Evolutionary conservation across 2,797 vertebrate species (phyloP).

Genomic region (Cheirogaleus major): DNA sequence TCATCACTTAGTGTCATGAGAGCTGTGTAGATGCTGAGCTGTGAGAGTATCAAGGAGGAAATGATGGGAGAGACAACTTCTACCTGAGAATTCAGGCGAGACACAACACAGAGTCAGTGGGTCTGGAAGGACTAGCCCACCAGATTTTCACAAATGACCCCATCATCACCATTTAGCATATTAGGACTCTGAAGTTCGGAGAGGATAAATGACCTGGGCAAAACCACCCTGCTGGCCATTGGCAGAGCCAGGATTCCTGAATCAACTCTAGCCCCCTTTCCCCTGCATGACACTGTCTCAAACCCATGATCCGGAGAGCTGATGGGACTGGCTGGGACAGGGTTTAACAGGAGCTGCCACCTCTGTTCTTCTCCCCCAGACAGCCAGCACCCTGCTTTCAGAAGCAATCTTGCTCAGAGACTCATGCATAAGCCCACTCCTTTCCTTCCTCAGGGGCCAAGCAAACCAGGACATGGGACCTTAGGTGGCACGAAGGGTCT

Average conservation of each 20-base stretch:
- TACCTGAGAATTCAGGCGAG: background rate
- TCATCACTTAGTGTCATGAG: background rate
- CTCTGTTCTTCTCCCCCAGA: background rate
- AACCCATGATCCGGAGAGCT: background rate
- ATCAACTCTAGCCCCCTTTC: background rate
- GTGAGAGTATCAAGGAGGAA: background rate
- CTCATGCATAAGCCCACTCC: background rate
- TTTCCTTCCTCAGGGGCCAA: background rate
- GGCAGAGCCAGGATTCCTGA: background rate
- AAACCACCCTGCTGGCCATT: background rate
- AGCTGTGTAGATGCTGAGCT: no score
- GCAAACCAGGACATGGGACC: background rate
- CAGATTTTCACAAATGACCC: background rate
- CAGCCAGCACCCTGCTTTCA: background rate
- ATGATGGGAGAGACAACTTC: background rate
- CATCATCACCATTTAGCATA: background rate
- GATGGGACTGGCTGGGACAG: background rate
- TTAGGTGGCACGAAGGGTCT: background rate
- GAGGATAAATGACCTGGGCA: background rate
- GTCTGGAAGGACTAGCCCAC: background rate
- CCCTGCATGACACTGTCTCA: no score
- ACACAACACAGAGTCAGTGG: background rate
- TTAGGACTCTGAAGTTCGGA: background rate
- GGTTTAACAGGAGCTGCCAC: background rate
- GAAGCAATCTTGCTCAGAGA: background rate